Conservation (phyloP, 2,113 vertebrate genomes). For the Coregonus clupeaformis region DNA sequence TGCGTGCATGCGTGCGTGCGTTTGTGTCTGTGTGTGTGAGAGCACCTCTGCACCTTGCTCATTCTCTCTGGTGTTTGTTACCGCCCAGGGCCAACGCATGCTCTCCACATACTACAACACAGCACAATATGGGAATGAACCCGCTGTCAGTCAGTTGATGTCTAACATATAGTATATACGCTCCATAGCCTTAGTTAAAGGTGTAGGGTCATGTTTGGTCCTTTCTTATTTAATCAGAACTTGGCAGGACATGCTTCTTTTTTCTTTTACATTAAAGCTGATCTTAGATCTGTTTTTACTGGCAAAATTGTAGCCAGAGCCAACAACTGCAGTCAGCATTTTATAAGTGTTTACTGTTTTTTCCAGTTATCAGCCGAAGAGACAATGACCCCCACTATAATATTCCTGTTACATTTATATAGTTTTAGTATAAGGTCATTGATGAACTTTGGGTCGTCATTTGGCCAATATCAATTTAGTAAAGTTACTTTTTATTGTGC, state of each 20-base stretch:
- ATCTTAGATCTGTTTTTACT: background rate
- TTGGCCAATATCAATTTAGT: too few species aligned
- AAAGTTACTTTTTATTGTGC: too few species aligned
- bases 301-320: background rate
- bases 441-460: too few species aligned
- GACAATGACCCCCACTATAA: too few species aligned
- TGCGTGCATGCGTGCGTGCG: background rate
- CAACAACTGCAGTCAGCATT: background rate
- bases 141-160: background rate
- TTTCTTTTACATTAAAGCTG: too few species aligned
- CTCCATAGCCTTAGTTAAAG: too few species aligned
- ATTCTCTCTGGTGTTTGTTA: background rate
- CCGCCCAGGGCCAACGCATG: slow-evolving; percentile 47
- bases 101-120: slow-evolving; percentile 26
- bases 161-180: too few species aligned
- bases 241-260: background rate
- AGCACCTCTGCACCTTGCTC: background rate
- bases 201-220: too few species aligned
- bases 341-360: background rate
- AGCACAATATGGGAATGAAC: slow-evolving; percentile 14
- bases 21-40: background rate
- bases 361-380: background rate
- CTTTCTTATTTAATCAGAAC: background rate
- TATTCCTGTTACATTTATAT: too few species aligned
- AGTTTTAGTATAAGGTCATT: too few species aligned